Percentiles rank a stretch among this genome's conserved stretches.
Conservation (phyloP, 2,113 vertebrate species). For the Agelaius tricolor region DNA sequence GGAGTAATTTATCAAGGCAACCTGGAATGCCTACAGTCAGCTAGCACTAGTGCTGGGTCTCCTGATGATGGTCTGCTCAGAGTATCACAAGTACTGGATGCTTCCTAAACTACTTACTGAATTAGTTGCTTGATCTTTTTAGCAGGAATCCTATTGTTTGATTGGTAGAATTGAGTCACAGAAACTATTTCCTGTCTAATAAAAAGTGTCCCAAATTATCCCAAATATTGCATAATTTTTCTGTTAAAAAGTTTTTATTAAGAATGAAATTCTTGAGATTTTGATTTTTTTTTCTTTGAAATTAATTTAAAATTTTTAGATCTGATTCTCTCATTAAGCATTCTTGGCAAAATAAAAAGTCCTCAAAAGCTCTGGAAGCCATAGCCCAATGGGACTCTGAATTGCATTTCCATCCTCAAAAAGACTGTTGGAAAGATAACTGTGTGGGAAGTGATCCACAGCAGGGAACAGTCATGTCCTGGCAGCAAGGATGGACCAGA, state of each 20-base stretch:
- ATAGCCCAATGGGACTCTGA: background rate
- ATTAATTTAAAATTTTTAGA: background rate
- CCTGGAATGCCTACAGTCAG: background rate
- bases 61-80: background rate
- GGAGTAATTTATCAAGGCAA: background rate
- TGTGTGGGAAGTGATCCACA: constrained; percentile 39
- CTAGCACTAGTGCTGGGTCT: background rate
- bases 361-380: background rate
- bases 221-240: background rate
- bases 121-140: background rate
- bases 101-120: constrained; percentile 10
- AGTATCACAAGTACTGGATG: background rate
- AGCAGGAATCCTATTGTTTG: constrained; percentile 34
- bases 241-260: background rate
- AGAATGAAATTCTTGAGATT: background rate
- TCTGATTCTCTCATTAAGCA: background rate
- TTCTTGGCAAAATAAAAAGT: background rate
- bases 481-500: constrained; percentile 48
- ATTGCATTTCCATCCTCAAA: constrained; percentile 27
- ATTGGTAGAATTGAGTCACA: constrained; percentile 2
- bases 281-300: background rate
- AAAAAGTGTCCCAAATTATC: background rate
- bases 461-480: constrained; percentile 53
- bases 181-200: constrained; percentile 14
- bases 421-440: constrained; percentile 34